Base-by-base conservation (phyloP, 2,888 invertebrate genomes). In the Brenthis daphne region DNA sequence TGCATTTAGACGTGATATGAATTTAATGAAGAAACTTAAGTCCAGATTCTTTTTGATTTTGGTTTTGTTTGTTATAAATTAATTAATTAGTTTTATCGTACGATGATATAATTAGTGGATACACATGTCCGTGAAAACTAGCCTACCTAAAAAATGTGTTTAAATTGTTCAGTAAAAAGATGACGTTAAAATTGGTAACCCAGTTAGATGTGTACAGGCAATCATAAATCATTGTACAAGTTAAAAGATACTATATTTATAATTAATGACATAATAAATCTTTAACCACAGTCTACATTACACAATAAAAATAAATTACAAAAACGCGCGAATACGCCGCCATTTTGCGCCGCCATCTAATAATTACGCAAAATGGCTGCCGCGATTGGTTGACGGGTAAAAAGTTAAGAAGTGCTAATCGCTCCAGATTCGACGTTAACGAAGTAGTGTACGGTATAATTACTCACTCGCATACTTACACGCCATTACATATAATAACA, bases 331-430 rank as follows among this genome's bases (percentile, higher is more conserved):
- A 86, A 84, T 58, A 75, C 76, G 63, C 75, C 50, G 84, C 87
- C 72, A 72, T 74, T 60, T 71, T 70, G 33, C 57, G 68, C 71
- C 69, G 74, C 75, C 87, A 88, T 87, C 74, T 86, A 73, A 80
- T 83, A 88, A 89, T 89, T 87, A 82, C 80, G 75, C 85, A 86
- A 87, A 85, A 90, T 91, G 91, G 88, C 87, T 75, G 82, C 77
- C 75, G 75, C 79, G 82, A 86, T 88, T 86, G 87, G 88, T 79
- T 79, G 79, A 78, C 82, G 80, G 78, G 82, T 82, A 89, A 88
- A 88, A 87, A 88, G 79, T 79, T 74, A 77, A 85, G 37, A 43
- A 43, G 88, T 86, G 85, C 82, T 89, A 88, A 89, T 86, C 85
- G 84, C 82, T 80, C 80, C 85, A 88, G 89, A 89, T 89, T 88